Conservation (phyloP, 2,113 vertebrate genomes). For the Polyodon spathula region DNA sequence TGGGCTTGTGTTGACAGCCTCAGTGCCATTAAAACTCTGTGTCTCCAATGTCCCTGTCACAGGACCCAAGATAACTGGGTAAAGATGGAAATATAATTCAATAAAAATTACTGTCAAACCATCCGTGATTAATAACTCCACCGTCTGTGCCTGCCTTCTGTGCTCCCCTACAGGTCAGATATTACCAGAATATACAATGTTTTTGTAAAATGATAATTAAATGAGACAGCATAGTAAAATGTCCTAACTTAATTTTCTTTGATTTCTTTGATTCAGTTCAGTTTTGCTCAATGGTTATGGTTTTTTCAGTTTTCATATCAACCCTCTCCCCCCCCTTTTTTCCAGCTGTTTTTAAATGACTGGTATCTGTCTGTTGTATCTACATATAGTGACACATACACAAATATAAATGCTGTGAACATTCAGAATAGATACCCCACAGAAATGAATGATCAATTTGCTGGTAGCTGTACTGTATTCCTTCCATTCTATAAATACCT, state of each 20-base stretch:
- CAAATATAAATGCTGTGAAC: no score
- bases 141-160: constrained; percentile 5
- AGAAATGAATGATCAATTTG: constrained; percentile 4
- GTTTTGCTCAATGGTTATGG: not conserved
- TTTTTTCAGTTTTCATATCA: no score
- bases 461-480: constrained; percentile 5
- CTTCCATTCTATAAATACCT: constrained; percentile 55
- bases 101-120: constrained; percentile 5
- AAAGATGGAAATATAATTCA: constrained; percentile 9
- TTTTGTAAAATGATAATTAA: constrained; percentile 1
- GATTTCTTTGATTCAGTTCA: no score
- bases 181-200: constrained; percentile 7
- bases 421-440: no score
- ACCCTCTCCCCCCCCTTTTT: no score
- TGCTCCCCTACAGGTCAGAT: constrained; percentile 2
- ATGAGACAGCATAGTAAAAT: not conserved
- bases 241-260: not conserved
- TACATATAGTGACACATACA: no score
- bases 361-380: no score
- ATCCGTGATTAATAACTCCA: constrained; percentile 4
- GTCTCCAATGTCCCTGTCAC: constrained; percentile 7
- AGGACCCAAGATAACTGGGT: constrained; percentile 5
- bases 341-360: no score
- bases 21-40: constrained; percentile 1
- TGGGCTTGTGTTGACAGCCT: not conserved